Evolutionary conservation across 1,140 invertebrate species (phyloP).

Genomic region (Procambarus clarkii): DNA sequence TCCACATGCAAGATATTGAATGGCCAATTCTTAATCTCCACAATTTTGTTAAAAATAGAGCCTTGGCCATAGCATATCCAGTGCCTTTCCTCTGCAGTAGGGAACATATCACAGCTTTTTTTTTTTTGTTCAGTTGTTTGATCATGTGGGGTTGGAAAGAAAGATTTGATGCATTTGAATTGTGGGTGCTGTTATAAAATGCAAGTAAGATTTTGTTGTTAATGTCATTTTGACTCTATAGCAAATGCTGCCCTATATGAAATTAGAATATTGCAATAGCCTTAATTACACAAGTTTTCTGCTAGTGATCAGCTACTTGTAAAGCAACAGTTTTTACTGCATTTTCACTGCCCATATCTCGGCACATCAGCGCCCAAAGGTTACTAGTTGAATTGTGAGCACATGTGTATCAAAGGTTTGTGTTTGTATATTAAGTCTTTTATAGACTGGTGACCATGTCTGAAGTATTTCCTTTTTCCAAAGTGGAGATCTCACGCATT

Average conservation of each 20-base stretch:
- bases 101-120: conserved; percentile 65
- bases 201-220: not conserved
- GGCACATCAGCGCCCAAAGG: conserved; percentile 58
- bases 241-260: not conserved
- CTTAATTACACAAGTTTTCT: conserved; percentile 5
- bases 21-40: not conserved
- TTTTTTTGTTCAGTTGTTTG: conserved; percentile 4
- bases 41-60: conserved; percentile 28
- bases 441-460: not conserved
- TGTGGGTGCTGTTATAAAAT: conserved; percentile 41
- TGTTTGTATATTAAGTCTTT: not conserved
- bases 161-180: conserved; percentile 1
- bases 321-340: not conserved
- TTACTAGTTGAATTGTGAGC: conserved; percentile 20
- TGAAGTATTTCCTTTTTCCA: conserved; percentile 14
- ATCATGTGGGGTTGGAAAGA: conserved; percentile 1
- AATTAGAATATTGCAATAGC: conserved; percentile 7
- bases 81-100: conserved; percentile 67
- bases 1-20: not conserved
- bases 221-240: not conserved
- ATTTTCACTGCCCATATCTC: conserved; percentile 38
- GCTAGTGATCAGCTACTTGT: not conserved
- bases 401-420: conserved; percentile 12
- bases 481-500: conserved; percentile 47
- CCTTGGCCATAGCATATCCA: conserved; percentile 63